These are phyloP conservation scores for Oncorhynchus tshawytscha DNA, from an alignment of 2,113 vertebrate genomes.

Conservation along the genomic window DNA sequence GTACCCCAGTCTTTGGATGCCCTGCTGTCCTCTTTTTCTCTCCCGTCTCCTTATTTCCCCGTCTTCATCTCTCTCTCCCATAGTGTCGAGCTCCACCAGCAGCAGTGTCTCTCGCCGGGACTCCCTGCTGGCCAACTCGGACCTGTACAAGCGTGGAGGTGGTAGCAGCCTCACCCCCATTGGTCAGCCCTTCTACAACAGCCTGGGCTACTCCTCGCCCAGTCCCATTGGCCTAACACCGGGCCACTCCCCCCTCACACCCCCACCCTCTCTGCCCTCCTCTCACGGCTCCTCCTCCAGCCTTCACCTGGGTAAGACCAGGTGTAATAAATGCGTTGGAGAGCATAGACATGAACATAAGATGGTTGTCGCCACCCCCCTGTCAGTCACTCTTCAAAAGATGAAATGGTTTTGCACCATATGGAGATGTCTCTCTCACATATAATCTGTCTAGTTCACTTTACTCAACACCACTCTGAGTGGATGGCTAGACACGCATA, in stretches of 20 bases:
- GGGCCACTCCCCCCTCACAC: conserved; percentile 95
- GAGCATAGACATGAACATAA: too few species aligned
- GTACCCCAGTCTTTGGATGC: not conserved
- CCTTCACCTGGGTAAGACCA: conserved; percentile 88
- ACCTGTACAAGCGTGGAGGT: conserved; percentile 94
- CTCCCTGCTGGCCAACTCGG: conserved; percentile 92
- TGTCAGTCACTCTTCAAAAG: too few species aligned
- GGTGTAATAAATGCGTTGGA: not conserved
- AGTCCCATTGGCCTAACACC: conserved; percentile 96
- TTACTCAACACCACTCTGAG: too few species aligned
- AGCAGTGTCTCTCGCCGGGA: conserved; percentile 95
- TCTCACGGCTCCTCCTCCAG: conserved; percentile 97
- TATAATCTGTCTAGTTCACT: too few species aligned
- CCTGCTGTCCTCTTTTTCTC: not conserved
- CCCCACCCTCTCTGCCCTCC: conserved; percentile 92
- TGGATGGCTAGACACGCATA: too few species aligned
- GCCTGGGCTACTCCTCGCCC: conserved; percentile 97
- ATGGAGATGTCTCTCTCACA: too few species aligned
- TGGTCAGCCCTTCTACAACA: conserved; percentile 97
- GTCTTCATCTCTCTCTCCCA: conserved; percentile 68
- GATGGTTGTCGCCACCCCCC: too few species aligned
- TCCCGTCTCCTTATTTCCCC: conserved; percentile 1
- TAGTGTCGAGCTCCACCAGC: conserved; percentile 94
- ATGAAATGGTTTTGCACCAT: too few species aligned
- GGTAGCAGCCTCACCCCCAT: conserved; percentile 95